phyloP scores from a whole-genome alignment of 2,888 invertebrate genomes.

The Heliconius ethilla region DNA sequence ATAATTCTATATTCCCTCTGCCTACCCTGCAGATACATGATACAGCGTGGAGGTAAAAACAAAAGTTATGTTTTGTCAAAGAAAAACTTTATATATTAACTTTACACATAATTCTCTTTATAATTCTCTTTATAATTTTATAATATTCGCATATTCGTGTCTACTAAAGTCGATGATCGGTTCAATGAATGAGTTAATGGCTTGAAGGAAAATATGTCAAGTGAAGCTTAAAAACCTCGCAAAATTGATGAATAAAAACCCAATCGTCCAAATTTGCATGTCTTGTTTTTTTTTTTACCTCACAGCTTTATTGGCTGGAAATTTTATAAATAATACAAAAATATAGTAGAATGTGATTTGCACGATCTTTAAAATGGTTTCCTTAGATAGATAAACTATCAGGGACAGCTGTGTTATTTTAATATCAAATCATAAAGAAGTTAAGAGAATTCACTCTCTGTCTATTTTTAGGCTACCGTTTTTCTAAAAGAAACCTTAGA shows the following conservation, averaged over 20 bases:
- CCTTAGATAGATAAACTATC: too few relatives aligned
- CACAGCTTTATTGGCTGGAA: too few relatives aligned
- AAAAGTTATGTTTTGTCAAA: too few relatives aligned
- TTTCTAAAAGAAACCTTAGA: too few relatives aligned
- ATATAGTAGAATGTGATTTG: too few relatives aligned
- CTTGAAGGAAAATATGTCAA: slow-evolving; percentile 9
- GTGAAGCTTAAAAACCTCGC: neutral
- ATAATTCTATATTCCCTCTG: fast-evolving
- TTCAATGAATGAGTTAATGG: slow-evolving; percentile 2
- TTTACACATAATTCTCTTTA: too few relatives aligned
- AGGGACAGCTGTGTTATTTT: too few relatives aligned
- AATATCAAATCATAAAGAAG: too few relatives aligned
- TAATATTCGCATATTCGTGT: neutral
- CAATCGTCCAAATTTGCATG: neutral
- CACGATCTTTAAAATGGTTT: too few relatives aligned
- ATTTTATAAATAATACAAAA: neutral
- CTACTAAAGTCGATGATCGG: neutral
- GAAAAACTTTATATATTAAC: neutral
- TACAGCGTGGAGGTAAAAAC: neutral
- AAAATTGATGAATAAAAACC: neutral
- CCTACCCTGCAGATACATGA: neutral
- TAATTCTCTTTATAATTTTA: neutral
- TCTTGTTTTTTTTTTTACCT: neutral
- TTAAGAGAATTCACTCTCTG: too few relatives aligned
- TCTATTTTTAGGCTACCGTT: too few relatives aligned